These are phyloP conservation scores for Solenopsis fugax DNA, from an alignment of 1,140 invertebrate genomes.

Conservation along the genomic window DNA sequence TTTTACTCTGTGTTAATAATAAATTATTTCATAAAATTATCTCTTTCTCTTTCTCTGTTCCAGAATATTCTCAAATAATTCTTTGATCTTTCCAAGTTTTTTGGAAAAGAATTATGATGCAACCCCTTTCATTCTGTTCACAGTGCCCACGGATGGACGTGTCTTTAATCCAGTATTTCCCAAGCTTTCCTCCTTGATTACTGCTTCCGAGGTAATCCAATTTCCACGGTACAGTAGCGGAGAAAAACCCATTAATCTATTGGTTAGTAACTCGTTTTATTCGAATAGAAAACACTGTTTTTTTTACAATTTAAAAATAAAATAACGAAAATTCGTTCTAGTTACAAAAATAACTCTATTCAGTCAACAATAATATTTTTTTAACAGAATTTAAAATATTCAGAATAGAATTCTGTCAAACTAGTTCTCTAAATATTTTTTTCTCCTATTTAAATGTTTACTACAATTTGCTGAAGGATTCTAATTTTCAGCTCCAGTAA, in stretches of 20 bases:
- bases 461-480: not conserved
- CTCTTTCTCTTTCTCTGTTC: too few relatives aligned
- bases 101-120: not conserved
- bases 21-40: not conserved
- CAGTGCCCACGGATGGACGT: not conserved
- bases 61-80: too few relatives aligned
- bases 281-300: not conserved
- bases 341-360: not conserved
- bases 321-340: slow-evolving; percentile 14
- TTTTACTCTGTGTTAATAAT: not conserved
- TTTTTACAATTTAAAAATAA: slow-evolving; percentile 22
- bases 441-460: not conserved
- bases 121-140: not conserved
- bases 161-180: slow-evolving; percentile 38
- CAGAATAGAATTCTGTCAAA: not conserved
- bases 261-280: slow-evolving; percentile 41
- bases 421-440: not conserved
- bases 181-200: slow-evolving; percentile 42
- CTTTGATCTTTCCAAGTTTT: not conserved
- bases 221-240: slow-evolving; percentile 21
- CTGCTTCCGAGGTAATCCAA: slow-evolving; percentile 44
- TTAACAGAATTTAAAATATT: slow-evolving; percentile 13
- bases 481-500: not conserved
- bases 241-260: slow-evolving; percentile 49
- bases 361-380: not conserved